Evolutionary conservation across 2,797 vertebrate genomes (phyloP).

Genomic region (Peromyscus melanophrys): DNA sequence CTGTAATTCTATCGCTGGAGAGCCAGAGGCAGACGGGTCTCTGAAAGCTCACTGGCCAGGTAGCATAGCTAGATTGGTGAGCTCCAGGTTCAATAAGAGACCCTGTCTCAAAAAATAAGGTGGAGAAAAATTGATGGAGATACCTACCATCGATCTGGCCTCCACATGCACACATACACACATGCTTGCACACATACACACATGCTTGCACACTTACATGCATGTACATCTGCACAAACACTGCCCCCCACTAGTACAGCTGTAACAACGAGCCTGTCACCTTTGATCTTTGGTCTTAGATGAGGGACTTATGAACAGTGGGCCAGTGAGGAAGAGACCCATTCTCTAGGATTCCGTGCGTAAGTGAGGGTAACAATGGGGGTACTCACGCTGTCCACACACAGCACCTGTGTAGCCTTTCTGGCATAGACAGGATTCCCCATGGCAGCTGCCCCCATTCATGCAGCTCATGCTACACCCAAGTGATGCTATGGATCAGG

Average conservation of each 20-base stretch:
- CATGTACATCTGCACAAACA: neutral
- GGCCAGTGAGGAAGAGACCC: neutral
- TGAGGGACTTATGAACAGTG: fast-evolving
- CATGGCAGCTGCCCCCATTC: slow-evolving; percentile 95
- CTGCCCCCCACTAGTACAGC: neutral
- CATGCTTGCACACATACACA: neutral
- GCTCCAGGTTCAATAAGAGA: neutral
- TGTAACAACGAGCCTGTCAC: neutral
- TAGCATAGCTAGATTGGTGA: neutral
- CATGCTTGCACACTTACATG: too few species aligned
- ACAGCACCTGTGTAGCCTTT: slow-evolving; percentile 95
- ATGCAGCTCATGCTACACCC: slow-evolving; percentile 94
- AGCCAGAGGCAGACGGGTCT: neutral
- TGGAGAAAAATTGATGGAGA: neutral
- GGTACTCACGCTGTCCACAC: slow-evolving; percentile 95
- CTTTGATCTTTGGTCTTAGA: neutral
- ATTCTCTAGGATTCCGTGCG: too few species aligned
- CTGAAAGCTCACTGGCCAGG: neutral
- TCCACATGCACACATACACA: neutral
- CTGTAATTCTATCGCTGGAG: neutral
- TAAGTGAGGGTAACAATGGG: neutral
- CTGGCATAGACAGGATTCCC: slow-evolving; percentile 93
- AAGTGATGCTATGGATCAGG: slow-evolving; percentile 88
- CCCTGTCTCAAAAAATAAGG: neutral
- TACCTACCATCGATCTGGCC: neutral